A percentile compares a stretch with the other conserved stretches of the same genome.
These are phyloP conservation scores for Zaprionus davidi DNA, from an alignment of 1,140 invertebrate species.

Conservation along the genomic window DNA sequence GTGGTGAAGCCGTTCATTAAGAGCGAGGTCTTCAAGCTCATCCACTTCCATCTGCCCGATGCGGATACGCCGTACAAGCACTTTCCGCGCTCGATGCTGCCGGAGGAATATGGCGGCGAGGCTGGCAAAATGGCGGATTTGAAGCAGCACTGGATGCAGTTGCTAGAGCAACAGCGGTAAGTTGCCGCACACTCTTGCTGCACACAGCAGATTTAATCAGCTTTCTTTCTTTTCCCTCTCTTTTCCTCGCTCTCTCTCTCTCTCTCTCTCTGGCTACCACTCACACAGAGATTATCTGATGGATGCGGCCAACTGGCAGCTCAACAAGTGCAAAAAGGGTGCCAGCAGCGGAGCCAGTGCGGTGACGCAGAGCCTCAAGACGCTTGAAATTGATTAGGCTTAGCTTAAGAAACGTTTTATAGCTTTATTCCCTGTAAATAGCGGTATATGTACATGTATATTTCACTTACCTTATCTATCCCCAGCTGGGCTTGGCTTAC, in stretches of 20 bases:
- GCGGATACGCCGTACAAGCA: slow-evolving; percentile 87
- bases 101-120: slow-evolving; percentile 88
- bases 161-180: slow-evolving; percentile 78
- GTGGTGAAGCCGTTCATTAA: slow-evolving; percentile 88
- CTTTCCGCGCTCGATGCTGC: slow-evolving; percentile 87
- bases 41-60: slow-evolving; percentile 87
- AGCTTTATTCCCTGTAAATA: slow-evolving; percentile 24
- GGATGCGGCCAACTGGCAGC: slow-evolving; percentile 62
- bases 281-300: slow-evolving; percentile 63
- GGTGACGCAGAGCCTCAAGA: slow-evolving; percentile 57
- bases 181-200: background rate
- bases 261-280: background rate
- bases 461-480: background rate
- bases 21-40: slow-evolving; percentile 86
- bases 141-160: slow-evolving; percentile 86
- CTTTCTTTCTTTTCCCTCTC: background rate
- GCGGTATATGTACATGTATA: slow-evolving; percentile 1
- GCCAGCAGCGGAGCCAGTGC: background rate
- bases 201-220: background rate
- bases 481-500: slow-evolving; percentile 54
- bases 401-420: slow-evolving; percentile 12
- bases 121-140: slow-evolving; percentile 86
- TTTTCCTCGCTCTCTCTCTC: background rate
- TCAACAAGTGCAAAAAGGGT: slow-evolving; percentile 69
- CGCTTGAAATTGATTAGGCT: slow-evolving; percentile 70